Percentiles rank a stretch among this genome's conserved stretches.
Evolutionary conservation across 1,140 invertebrate genomes (phyloP).

Genomic region (Cotesia glomerata): DNA sequence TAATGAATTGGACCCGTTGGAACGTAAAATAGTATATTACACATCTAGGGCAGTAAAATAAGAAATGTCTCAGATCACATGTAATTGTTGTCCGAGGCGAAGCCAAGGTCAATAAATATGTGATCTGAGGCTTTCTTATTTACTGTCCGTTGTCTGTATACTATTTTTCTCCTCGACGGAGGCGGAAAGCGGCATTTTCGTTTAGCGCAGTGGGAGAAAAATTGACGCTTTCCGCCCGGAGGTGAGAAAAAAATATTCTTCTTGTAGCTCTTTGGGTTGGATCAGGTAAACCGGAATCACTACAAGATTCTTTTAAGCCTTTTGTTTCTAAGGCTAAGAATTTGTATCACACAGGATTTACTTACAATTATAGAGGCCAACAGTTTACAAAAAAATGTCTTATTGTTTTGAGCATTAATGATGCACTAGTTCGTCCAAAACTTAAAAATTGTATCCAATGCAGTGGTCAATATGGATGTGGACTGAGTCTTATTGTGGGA

Average conservation of each 20-base stretch:
- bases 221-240: no score
- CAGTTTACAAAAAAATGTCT: constrained; percentile 33
- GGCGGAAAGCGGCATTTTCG: no score
- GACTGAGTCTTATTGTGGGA: constrained; percentile 41
- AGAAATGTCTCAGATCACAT: no score
- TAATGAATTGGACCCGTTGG: constrained; percentile 19
- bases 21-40: no score
- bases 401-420: constrained; percentile 31
- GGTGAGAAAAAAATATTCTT: constrained; percentile 25
- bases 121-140: no score
- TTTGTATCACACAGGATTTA: constrained; percentile 27
- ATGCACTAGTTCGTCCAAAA: constrained; percentile 36
- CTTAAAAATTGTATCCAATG: constrained; percentile 36
- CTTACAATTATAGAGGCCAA: constrained; percentile 23
- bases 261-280: constrained; percentile 35
- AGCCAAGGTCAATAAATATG: no score
- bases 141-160: no score
- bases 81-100: no score
- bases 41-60: no score
- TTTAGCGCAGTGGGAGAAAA: no score
- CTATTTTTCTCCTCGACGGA: no score
- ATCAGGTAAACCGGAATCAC: constrained; percentile 28
- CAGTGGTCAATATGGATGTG: constrained; percentile 43
- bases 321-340: constrained; percentile 31
- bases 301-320: constrained; percentile 37